These are phyloP conservation scores for Chloroceryle inda DNA, from an alignment of 2,797 vertebrate species.

Conservation along the genomic window DNA sequence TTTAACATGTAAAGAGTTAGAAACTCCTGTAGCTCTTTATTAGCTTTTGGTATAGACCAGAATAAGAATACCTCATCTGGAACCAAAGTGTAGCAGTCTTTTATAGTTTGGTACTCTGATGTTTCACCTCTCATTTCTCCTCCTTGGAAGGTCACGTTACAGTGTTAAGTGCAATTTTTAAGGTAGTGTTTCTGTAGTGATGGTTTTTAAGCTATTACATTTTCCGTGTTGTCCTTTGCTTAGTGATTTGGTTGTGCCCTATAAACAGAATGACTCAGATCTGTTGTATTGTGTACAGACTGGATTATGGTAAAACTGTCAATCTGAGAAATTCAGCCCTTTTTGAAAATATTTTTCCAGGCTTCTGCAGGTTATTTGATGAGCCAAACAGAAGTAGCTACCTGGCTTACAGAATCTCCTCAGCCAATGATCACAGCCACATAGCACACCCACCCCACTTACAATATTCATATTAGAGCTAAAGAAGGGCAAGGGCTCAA, in stretches of 20 bases:
- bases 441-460: fast-evolving
- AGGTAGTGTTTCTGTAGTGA: neutral
- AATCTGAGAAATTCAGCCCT: neutral
- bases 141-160: neutral
- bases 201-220: neutral
- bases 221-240: neutral
- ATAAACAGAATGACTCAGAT: neutral
- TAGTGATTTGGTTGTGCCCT: neutral
- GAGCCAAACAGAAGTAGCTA: neutral
- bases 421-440: neutral
- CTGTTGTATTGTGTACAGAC: neutral
- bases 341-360: neutral
- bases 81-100: neutral
- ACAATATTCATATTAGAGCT: neutral
- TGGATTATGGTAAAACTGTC: neutral
- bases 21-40: neutral
- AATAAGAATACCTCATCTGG: neutral
- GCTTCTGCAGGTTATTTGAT: neutral
- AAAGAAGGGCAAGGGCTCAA: neutral
- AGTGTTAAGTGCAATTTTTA: neutral
- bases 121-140: neutral
- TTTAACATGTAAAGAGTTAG: neutral
- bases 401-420: neutral
- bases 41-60: neutral
- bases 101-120: neutral